Evolutionary conservation across 2,113 vertebrate genomes (phyloP).

Genomic region (Chaenocephalus aceratus): DNA sequence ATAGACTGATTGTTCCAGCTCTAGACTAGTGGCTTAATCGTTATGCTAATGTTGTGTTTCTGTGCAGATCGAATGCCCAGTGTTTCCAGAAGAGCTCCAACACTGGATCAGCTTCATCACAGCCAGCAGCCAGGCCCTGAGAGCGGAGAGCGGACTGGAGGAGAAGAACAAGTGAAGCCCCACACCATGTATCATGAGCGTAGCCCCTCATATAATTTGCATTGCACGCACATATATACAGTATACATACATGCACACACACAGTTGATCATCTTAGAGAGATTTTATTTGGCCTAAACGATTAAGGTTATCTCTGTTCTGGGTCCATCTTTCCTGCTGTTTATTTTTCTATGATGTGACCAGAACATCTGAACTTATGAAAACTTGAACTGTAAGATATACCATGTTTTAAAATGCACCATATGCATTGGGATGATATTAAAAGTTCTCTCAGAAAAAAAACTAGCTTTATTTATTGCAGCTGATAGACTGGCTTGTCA

Average conservation of each 20-base stretch:
- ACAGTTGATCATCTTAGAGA: slow-evolving; percentile 31
- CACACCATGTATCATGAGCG: slow-evolving; percentile 31
- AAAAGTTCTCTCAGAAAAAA: slow-evolving; percentile 2
- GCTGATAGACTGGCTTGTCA: slow-evolving; percentile 44
- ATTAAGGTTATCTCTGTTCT: slow-evolving; percentile 38
- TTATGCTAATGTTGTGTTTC: slow-evolving; percentile 21
- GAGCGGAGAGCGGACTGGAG: slow-evolving; percentile 83
- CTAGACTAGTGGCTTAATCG: background rate
- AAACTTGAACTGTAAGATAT: slow-evolving; percentile 61
- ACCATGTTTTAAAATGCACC: slow-evolving; percentile 33
- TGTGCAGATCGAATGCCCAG: slow-evolving; percentile 81
- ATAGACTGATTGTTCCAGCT: background rate
- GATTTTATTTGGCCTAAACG: slow-evolving; percentile 46
- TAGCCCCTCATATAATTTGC: slow-evolving; percentile 49
- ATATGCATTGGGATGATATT: slow-evolving; percentile 18
- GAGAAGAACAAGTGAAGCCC: slow-evolving; percentile 77
- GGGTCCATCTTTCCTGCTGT: slow-evolving; percentile 39
- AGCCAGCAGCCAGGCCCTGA: slow-evolving; percentile 88
- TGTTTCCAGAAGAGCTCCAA: slow-evolving; percentile 87
- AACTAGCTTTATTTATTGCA: slow-evolving; percentile 36
- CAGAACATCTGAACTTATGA: slow-evolving; percentile 33
- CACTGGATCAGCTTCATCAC: slow-evolving; percentile 90
- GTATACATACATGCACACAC: slow-evolving; percentile 42
- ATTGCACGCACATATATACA: slow-evolving; percentile 57
- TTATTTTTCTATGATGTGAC: slow-evolving; percentile 58